Conservation (phyloP, 92 coral and sea anemone species). For the Paramuricea clavata region DNA sequence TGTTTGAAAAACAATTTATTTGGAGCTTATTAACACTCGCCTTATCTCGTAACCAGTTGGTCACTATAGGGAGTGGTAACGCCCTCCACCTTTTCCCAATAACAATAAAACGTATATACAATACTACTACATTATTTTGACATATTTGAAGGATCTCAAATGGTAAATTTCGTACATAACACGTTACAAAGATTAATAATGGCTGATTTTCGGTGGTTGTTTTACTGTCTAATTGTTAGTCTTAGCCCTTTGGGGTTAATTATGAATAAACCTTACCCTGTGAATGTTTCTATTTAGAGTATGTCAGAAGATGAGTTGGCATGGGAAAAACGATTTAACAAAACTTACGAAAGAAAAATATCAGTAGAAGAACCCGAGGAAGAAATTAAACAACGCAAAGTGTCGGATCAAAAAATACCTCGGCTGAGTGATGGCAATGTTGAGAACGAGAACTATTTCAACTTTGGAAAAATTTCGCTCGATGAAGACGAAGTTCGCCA, state of each 20-base stretch:
- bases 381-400: not conserved
- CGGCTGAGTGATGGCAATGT: constrained; percentile 8
- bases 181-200: too few species aligned
- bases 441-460: constrained; percentile 22
- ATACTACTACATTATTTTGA: too few species aligned
- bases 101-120: too few species aligned
- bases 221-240: too few species aligned
- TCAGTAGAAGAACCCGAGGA: constrained; percentile 6
- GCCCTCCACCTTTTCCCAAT: too few species aligned
- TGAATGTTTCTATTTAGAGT: constrained; percentile 12
- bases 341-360: constrained; percentile 4
- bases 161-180: too few species aligned
- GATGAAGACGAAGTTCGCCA: constrained; percentile 43
- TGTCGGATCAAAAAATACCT: constrained; percentile 7
- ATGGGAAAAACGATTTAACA: constrained; percentile 42
- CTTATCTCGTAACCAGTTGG: too few species aligned
- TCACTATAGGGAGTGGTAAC: too few species aligned
- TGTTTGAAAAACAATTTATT: not conserved
- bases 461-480: constrained; percentile 34
- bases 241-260: too few species aligned
- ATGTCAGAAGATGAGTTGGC: constrained; percentile 50
- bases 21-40: not conserved
- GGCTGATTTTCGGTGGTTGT: too few species aligned
- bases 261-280: not conserved
- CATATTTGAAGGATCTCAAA: too few species aligned